Conservation (phyloP, 2,113 vertebrate species). For the Diadophis punctatus region DNA sequence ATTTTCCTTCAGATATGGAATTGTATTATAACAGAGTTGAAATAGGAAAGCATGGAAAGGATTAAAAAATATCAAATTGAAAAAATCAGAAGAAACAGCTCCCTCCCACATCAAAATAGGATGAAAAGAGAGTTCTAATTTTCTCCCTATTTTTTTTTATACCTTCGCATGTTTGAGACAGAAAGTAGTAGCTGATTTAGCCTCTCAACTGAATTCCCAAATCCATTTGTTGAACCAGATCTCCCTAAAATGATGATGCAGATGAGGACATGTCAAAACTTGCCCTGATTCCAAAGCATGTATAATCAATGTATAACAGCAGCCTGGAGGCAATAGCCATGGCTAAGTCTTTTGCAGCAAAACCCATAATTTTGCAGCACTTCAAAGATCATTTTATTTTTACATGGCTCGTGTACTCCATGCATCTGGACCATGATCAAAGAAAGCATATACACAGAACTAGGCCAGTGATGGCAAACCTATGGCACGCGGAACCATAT, state of each 20-base stretch:
- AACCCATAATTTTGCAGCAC: not conserved
- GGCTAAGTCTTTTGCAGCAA: not conserved
- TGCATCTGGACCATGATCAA: not conserved
- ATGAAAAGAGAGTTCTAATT: not conserved
- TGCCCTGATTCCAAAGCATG: not conserved
- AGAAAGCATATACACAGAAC: not conserved
- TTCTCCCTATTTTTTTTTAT: not conserved
- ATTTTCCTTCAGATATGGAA: not conserved
- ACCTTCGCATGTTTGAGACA: not conserved
- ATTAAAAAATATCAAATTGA: not conserved
- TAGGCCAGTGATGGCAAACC: not conserved
- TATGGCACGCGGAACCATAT: no score
- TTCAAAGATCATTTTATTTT: not conserved
- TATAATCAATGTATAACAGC: not conserved
- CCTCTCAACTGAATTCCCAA: not conserved
- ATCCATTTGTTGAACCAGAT: not conserved
- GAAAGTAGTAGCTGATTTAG: not conserved
- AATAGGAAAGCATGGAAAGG: not conserved
- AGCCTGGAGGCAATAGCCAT: not conserved
- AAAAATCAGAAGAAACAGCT: not conserved
- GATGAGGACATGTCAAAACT: not conserved
- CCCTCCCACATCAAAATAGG: not conserved
- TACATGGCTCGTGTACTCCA: not conserved
- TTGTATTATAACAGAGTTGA: not conserved
- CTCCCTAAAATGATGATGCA: not conserved